Base-by-base conservation (phyloP, 2,113 vertebrate genomes). In the Otus sunia region DNA sequence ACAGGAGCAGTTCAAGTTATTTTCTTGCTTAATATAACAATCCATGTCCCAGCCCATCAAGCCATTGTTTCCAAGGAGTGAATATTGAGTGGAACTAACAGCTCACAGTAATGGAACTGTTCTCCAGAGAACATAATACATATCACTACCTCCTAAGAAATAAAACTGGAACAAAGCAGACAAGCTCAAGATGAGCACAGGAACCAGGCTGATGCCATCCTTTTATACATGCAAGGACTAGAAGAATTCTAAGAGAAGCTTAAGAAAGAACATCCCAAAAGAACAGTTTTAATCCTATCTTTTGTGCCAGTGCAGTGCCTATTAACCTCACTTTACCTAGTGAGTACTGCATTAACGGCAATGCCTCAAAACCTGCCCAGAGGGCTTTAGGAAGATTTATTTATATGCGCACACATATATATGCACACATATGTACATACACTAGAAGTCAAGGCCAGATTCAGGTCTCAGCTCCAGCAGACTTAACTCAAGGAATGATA, bases 11-110 rank as follows among this genome's bases (percentile, higher is more conserved):
- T 86, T 93, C 50, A 92, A 94, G 90, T 80, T 96, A 93, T 86
- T 97, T 96, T 96, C 90, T 92, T 96, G 85, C 71, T 96, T 95
- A 94, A 92, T 96, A 86, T 92, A 95, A 96, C 71, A 90, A 93
- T 83, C 41, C n/a, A 10, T 90, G 85, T 86, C 93, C 53, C 67
- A 95, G 50, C 71, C 72, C 88, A 88, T 93, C 95, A 95, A 90
- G 83, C 55, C 67, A 94, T 94, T 95, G 90, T 88, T 96, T 96
- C 90, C 63, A 93, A 83, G 55, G 58, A 88, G 45, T 74, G 85
- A 95, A 83, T 94, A 94, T 41, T 76, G 82, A 96, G 92, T 92
- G 95, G 88, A 96, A 94, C 78, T 88, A 96, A 94, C 87, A 93
- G 82, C 78, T 94, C 90, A 55, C 90, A 90, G 79, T 50, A 93